Evolutionary conservation across 2,888 invertebrate genomes (phyloP).

Genomic region (Mesorhabditis spiculigera): DNA sequence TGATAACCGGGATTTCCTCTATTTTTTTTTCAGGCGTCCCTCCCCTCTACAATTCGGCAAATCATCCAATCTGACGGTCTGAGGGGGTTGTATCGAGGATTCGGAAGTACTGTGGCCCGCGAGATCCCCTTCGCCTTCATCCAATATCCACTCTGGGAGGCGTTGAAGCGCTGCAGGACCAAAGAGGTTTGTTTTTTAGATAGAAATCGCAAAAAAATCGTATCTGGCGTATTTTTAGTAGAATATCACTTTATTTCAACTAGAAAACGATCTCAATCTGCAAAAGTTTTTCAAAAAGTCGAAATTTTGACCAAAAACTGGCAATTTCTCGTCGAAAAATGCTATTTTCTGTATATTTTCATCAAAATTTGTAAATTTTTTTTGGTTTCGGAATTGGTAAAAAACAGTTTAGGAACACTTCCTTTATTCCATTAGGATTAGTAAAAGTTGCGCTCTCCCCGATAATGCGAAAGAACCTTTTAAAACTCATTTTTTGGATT

Average conservation of each 20-base stretch:
- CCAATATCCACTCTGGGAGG: slow-evolving; percentile 93
- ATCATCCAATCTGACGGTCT: slow-evolving; percentile 34
- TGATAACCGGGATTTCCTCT: no score
- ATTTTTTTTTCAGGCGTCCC: neutral
- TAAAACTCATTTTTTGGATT: no score
- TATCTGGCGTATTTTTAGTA: neutral
- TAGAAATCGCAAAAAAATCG: neutral
- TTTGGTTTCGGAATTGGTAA: no score
- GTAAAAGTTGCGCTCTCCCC: neutral
- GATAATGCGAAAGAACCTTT: neutral
- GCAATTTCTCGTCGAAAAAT: neutral
- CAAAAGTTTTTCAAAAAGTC: no score
- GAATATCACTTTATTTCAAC: no score
- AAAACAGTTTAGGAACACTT: neutral
- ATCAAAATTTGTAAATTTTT: neutral
- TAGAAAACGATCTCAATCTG: neutral
- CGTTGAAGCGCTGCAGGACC: slow-evolving; percentile 69
- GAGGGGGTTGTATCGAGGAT: slow-evolving; percentile 48
- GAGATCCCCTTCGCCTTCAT: slow-evolving; percentile 87
- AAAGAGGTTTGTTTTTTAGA: slow-evolving; percentile 18
- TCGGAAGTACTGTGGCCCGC: slow-evolving; percentile 60
- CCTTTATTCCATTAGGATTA: neutral
- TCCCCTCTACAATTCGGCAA: slow-evolving; percentile 13
- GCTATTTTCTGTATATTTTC: neutral
- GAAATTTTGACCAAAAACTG: neutral